A percentile compares a stretch with the other conserved stretches of the same genome.
These are phyloP conservation scores for Alligator mississippiensis DNA, from an alignment of 2,113 vertebrate genomes.

Conservation along the genomic window DNA sequence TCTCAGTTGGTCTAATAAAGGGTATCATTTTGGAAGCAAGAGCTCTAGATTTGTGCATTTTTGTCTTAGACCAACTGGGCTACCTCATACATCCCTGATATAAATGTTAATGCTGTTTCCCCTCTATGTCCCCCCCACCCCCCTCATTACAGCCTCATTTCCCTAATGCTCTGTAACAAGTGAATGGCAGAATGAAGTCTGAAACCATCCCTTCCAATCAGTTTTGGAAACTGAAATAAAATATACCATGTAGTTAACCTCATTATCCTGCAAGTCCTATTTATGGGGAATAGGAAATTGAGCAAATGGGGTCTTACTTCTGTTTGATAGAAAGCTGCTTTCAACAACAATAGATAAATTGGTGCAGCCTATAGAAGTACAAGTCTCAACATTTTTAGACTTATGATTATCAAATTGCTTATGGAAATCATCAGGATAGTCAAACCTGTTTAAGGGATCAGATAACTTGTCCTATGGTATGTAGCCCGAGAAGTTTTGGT, in stretches of 20 bases:
- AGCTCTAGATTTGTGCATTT: too few relatives aligned
- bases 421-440: too few relatives aligned
- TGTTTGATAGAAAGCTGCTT: background rate
- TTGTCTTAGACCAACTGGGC: too few relatives aligned
- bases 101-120: too few relatives aligned
- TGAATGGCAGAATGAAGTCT: background rate
- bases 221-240: slow-evolving; percentile 24
- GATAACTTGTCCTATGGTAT: too few relatives aligned
- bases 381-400: background rate
- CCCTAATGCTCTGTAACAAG: background rate
- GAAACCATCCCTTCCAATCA: slow-evolving; percentile 18
- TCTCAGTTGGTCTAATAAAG: too few relatives aligned
- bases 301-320: background rate
- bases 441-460: too few relatives aligned
- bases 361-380: background rate
- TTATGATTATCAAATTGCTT: background rate
- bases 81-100: too few relatives aligned
- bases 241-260: background rate
- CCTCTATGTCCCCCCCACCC: too few relatives aligned
- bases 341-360: background rate
- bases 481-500: too few relatives aligned
- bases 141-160: too few relatives aligned
- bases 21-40: too few relatives aligned
- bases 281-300: background rate
- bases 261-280: background rate